These are phyloP conservation scores for Hypsibius dujardini DNA, from an alignment of 1,140 invertebrate species.

Conservation along the genomic window DNA sequence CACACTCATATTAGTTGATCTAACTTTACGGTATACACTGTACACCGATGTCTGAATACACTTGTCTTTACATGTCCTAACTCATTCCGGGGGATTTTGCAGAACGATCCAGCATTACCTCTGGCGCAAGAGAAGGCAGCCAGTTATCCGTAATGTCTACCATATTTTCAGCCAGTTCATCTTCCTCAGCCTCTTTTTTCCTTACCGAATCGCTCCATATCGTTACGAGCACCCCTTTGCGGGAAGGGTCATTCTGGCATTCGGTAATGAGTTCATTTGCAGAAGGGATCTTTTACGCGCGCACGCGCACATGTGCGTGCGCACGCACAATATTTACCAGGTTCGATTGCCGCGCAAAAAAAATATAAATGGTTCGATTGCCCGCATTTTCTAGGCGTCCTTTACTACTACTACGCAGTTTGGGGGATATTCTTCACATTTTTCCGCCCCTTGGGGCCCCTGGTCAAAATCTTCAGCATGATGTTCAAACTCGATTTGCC, in stretches of 20 bases:
- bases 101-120: no score
- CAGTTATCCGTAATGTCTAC: no score
- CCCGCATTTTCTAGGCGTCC: background rate
- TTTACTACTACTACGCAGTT: background rate
- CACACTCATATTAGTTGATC: background rate
- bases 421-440: background rate
- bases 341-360: no score
- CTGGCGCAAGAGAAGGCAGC: no score
- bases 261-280: background rate
- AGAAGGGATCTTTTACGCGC: no score
- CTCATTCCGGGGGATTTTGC: no score
- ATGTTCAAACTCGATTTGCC: background rate
- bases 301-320: no score
- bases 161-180: background rate
- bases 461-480: background rate
- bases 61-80: no score
- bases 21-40: no score
- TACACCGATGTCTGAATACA: no score
- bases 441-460: background rate
- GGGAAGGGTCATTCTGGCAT: conserved; percentile 5
- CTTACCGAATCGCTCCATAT: conserved; percentile 5
- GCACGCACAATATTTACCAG: no score
- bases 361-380: background rate
- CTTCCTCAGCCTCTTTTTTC: background rate
- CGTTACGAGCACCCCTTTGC: conserved; percentile 1